A percentile compares a stretch with the other conserved stretches of the same genome.
Conservation (phyloP, 2,888 invertebrate species). For the Drosophila rellima region DNA sequence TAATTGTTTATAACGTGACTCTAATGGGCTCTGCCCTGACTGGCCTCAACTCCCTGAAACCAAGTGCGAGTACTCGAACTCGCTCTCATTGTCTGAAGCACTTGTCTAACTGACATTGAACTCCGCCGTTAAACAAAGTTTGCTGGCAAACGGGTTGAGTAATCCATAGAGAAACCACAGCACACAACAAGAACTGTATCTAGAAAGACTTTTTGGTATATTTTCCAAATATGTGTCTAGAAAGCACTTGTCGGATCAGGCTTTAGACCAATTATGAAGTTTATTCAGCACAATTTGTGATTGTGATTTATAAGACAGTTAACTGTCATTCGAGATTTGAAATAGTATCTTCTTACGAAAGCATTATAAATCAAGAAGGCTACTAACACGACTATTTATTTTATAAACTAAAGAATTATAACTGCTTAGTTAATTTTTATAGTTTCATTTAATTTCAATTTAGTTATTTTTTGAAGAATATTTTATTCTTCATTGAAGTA, state of each 20-base stretch:
- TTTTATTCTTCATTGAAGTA: too few relatives aligned
- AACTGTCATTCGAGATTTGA: neutral
- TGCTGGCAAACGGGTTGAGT: constrained; percentile 16
- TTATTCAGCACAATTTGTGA: neutral
- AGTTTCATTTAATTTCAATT: too few relatives aligned
- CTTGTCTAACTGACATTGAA: constrained; percentile 72
- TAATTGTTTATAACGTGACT: constrained; percentile 75
- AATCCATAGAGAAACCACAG: constrained; percentile 13
- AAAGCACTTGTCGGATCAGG: neutral
- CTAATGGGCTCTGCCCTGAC: constrained; percentile 47
- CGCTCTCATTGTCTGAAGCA: constrained; percentile 39
- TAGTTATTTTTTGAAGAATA: too few relatives aligned
- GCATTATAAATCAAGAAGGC: too few relatives aligned
- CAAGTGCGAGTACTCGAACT: constrained; percentile 10
- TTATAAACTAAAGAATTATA: neutral
- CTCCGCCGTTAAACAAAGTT: constrained; percentile 34
- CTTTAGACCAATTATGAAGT: constrained; percentile 6
- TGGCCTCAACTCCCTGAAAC: constrained; percentile 26
- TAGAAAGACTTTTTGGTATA: neutral
- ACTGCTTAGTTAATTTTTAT: neutral
- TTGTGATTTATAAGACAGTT: neutral
- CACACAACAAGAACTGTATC: constrained; percentile 1
- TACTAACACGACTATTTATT: neutral
- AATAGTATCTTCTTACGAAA: too few relatives aligned
- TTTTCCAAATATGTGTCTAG: neutral